Evolutionary conservation across 2,113 vertebrate species (phyloP), one percentile per base, ranked within the genome.

Genomic region (Ophthalmolycus amberensis): DNA sequence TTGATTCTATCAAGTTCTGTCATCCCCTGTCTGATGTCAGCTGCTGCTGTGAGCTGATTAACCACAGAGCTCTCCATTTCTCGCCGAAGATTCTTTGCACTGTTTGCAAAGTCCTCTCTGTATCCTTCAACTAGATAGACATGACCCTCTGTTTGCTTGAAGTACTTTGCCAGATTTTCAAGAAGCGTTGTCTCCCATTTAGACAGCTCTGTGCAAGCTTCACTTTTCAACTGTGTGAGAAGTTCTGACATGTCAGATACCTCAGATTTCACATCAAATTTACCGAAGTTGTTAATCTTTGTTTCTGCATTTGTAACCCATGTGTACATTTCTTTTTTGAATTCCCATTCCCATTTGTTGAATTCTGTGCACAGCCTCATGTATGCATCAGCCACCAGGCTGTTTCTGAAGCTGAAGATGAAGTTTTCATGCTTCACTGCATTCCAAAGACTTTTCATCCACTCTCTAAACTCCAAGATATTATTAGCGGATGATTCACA

Each of bases 341-440:
- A 52, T 52, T 77, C 79, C 92, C 94, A 93, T 76, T 93, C 91
- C 94, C 94, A 95, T 46, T 85, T 86, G 67, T 91, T 85, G 73
- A 68, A 92, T 56, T 95, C 79, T 34, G 85, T 69, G 64, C 90
- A 94, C 8, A 95, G 77, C 25, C 29, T 89, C 73, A 89, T 91
- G 82, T 93, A 94, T 6, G 92, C 93, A 69, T 94, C 90, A 67
- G 93, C 92, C 58, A 93, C 94, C 0, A 94, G 71, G n/a, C 91
- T 94, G 58, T 94, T 95, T 63, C 90, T 91, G 77, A 94, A 95
- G 69, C 90, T 94, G 72, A 95, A 95, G 50, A 95, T 94, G 83
- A 95, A 94, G 78, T 95, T 93, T 80, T 95, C 93, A 76, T 93
- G 90, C 42, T 94, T 94, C 1, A 94, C 94, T 69, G 93, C 89